A percentile compares a stretch with the other conserved stretches of the same genome.
phyloP scores from a whole-genome alignment of 2,888 invertebrate species.

The Nezara viridula region DNA sequence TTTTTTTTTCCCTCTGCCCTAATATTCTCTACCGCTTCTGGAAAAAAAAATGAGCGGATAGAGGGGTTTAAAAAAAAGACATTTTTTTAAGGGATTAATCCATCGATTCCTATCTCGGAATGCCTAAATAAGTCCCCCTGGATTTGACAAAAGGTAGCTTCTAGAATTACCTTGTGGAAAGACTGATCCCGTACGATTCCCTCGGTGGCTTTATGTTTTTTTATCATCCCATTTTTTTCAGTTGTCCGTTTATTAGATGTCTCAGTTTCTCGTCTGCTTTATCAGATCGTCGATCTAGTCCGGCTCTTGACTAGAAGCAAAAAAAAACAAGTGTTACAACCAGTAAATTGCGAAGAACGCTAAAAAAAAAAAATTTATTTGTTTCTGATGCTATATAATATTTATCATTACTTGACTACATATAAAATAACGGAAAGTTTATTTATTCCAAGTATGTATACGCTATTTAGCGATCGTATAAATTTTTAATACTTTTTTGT shows the following conservation, averaged over 20 bases:
- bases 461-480: no score
- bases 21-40: conserved; percentile 33
- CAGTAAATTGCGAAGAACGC: background rate
- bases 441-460: no score
- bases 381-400: background rate
- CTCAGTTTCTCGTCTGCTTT: background rate
- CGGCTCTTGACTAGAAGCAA: background rate
- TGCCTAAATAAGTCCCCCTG: background rate
- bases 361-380: background rate
- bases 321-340: background rate
- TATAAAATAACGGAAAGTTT: no score
- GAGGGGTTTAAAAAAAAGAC: background rate
- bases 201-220: background rate
- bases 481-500: no score
- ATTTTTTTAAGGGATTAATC: conserved; percentile 42
- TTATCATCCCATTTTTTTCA: background rate
- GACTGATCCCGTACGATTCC: background rate
- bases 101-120: conserved; percentile 45
- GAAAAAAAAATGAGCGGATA: background rate
- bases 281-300: background rate
- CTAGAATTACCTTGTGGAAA: conserved; percentile 47
- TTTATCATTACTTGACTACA: no score
- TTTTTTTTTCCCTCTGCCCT: background rate
- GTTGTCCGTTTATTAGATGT: background rate
- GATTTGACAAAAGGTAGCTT: conserved; percentile 43